Evolutionary conservation across 1,140 invertebrate species (phyloP), one percentile per base, ranked within the genome.

Genomic region (Aphis gossypii): DNA sequence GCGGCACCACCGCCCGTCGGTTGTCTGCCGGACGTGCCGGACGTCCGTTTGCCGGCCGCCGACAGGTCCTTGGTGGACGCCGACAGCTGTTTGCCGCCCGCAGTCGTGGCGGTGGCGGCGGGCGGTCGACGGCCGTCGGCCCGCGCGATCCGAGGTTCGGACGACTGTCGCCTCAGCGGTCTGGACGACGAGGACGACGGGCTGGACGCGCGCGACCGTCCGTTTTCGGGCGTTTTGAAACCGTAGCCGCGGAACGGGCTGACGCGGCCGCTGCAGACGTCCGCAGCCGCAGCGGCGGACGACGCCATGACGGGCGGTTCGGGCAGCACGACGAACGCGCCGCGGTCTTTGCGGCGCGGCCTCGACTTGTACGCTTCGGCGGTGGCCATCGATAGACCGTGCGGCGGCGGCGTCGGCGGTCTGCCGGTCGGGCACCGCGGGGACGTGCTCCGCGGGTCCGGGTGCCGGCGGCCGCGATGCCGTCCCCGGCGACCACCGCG

Each of bases 31-130:
- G 91, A 86, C 23, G 30, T 7, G 30, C 30, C 60, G 38, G 60
- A 23, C 90, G 90, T 35, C 7, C 60, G 25, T 8, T 82, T 92
- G 0, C 90, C 38, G n/a, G 68, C 0, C 44, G 14, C n/a, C 48
- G 91, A 83, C 25, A 93, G 48, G 21, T 93, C 91, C 56, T 93
- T 93, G 2, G 91, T 84, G 20, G 91, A 93, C 35, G 30, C 91
- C 7, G 91, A 84, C 48, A 93, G 11, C 35, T 48, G 76, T 30
- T 68, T 44, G 48, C 14, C 41, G 18, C 30, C 60, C 38, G 38
- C 38, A 23, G 35, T 9, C 11, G n/a, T 9, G 35, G 2, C 8
- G 35, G 2, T 46, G n/a, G 60, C 4, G 30, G 60, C 0, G 2
- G 91, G 35, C 21, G 48, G 35, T 3, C 82, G 76, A 9, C 68